Evolutionary conservation across 2,888 invertebrate species (phyloP), one percentile per base, ranked within the genome.

Genomic region (Parthenolecanium corni): DNA sequence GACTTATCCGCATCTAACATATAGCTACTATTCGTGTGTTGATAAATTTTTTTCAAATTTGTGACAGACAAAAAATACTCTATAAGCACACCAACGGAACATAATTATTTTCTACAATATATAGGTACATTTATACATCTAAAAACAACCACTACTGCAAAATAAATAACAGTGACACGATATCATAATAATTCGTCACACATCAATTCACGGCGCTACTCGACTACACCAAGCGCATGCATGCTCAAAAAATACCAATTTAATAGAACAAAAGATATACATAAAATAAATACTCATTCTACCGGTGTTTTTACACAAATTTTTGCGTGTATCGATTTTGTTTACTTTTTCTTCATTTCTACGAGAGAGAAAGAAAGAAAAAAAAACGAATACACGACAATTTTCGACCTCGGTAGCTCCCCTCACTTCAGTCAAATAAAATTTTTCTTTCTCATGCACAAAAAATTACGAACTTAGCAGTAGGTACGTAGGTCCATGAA

Each of bases 201-300:
- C 56, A 25, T 42, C 56, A 56, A 56, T 56, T 56, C 56, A 56
- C 44, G 44, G 56, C 56, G n/a, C 56, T 56, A 56, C 40, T 56
- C 25, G 42, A 44, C 56, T 56, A 56, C 56, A 42, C 42, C 56
- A 56, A 56, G 56, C 56, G 44, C 56, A 56, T 56, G 56, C 56
- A 56, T 56, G 56, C 56, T 56, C 44, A 44, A 56, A 42, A 46
- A 40, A 56, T 44, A 42, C 18, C 16, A 42, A 14, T 42, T 16
- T 42, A 5, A 18, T 14, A 42, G 31, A n/a, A 31, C 31, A 31
- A 31, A 31, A 31, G 9, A 31, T 31, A n/a, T n/a, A n/a, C n/a
- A n/a, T n/a, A n/a, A n/a, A n/a, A n/a, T n/a, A n/a, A n/a, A n/a
- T 31, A 6, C 31, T 31, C 31, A 31, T 42, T 42, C 44, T 42